Evolutionary conservation across 2,113 vertebrate species (phyloP).

Genomic region (Anthoscopus minutus): DNA sequence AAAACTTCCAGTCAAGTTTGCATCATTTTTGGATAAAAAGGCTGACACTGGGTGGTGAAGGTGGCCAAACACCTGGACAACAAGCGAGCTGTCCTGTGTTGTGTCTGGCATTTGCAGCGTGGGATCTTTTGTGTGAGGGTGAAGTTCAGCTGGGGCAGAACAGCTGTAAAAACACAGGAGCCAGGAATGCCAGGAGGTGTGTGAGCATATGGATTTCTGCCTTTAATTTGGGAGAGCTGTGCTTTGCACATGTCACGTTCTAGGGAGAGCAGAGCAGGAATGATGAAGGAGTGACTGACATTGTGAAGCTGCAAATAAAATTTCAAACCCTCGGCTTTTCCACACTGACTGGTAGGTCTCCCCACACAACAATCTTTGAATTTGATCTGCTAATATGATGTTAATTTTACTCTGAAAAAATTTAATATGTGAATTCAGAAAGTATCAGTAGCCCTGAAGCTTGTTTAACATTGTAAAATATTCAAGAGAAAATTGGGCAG

Average conservation of each 20-base stretch:
- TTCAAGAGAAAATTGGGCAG: neutral
- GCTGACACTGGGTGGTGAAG: neutral
- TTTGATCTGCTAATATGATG: neutral
- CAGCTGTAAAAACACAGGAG: rapidly evolving
- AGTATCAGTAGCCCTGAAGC: neutral
- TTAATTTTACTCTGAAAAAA: neutral
- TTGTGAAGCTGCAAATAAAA: neutral
- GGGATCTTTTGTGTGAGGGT: neutral
- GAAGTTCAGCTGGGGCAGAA: neutral
- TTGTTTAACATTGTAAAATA: neutral
- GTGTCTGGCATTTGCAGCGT: neutral
- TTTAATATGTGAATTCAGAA: neutral
- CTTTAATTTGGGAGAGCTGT: neutral
- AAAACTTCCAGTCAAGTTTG: neutral
- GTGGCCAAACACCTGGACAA: neutral
- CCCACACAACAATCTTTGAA: neutral
- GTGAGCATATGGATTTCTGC: neutral
- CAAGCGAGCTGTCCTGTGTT: rapidly evolving
- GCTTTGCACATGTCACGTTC: rapidly evolving
- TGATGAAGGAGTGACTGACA: neutral
- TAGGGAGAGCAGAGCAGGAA: neutral
- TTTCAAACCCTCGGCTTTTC: neutral
- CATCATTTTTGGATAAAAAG: neutral
- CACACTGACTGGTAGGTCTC: neutral
- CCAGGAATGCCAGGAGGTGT: neutral